Evolutionary conservation across 2,888 invertebrate genomes (phyloP).

Genomic region (Melinopterus prodromus): DNA sequence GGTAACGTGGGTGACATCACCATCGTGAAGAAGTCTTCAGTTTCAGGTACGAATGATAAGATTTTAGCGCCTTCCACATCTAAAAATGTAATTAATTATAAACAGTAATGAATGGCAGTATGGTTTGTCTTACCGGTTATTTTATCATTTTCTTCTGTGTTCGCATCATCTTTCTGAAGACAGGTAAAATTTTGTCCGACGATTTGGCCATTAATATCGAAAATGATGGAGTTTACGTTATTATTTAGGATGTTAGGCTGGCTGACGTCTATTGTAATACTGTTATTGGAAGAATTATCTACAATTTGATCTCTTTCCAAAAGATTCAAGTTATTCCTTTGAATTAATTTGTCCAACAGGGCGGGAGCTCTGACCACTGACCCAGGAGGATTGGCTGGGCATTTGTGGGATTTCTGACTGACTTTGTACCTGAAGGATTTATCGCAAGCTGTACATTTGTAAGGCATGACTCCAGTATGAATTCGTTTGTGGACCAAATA

Average conservation of each 20-base stretch:
- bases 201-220: conserved; percentile 42
- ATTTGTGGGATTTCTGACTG: conserved; percentile 85
- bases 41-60: conserved; percentile 11
- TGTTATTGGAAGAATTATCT: conserved; percentile 12
- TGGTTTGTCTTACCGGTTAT: not conserved
- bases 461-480: conserved; percentile 87
- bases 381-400: conserved; percentile 70
- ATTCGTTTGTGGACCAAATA: conserved; percentile 86
- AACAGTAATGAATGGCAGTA: not conserved
- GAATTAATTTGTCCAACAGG: conserved; percentile 37
- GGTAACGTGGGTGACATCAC: conserved; percentile 63
- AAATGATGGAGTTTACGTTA: conserved; percentile 35
- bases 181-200: conserved; percentile 43
- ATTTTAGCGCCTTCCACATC: not conserved
- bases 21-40: conserved; percentile 60
- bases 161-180: conserved; percentile 40
- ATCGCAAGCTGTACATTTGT: conserved; percentile 81
- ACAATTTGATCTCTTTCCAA: conserved; percentile 15
- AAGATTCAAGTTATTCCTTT: conserved; percentile 28
- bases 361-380: conserved; percentile 60
- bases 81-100: not conserved
- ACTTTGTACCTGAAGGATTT: conserved; percentile 88
- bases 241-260: not conserved
- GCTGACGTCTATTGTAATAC: not conserved
- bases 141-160: not conserved